phyloP scores from a whole-genome alignment of 2,888 invertebrate species.

The Hypolimnas misippus region DNA sequence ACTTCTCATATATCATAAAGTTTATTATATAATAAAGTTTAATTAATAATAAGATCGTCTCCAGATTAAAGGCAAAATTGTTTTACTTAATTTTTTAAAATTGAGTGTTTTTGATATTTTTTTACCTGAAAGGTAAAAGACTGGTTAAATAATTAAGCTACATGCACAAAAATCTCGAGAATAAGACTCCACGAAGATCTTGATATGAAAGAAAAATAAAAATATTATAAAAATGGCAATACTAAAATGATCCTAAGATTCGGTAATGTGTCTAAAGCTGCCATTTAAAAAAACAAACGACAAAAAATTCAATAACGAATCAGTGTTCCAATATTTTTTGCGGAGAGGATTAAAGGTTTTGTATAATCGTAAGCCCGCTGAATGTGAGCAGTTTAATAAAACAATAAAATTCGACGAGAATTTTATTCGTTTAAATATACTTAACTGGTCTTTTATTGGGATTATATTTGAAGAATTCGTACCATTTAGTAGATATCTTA shows the following conservation, averaged over 20 bases:
- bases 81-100: too few relatives aligned
- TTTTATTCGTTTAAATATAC: neutral
- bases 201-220: neutral
- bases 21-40: too few relatives aligned
- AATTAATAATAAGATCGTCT: too few relatives aligned
- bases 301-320: neutral
- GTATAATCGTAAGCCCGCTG: neutral
- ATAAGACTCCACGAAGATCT: too few relatives aligned
- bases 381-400: constrained; percentile 3
- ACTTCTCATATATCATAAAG: too few relatives aligned
- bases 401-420: neutral
- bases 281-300: neutral
- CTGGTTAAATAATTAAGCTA: too few relatives aligned
- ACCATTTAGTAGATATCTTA: too few relatives aligned
- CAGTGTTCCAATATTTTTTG: neutral
- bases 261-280: neutral
- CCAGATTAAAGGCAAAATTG: too few relatives aligned
- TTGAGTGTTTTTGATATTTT: too few relatives aligned
- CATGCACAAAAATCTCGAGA: too few relatives aligned
- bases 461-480: neutral
- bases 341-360: neutral
- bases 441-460: neutral
- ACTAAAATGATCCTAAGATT: neutral
- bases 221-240: neutral
- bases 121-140: too few relatives aligned